Evolutionary conservation across 2,113 vertebrate species (phyloP).

Genomic region (Anser brachyrhynchus): DNA sequence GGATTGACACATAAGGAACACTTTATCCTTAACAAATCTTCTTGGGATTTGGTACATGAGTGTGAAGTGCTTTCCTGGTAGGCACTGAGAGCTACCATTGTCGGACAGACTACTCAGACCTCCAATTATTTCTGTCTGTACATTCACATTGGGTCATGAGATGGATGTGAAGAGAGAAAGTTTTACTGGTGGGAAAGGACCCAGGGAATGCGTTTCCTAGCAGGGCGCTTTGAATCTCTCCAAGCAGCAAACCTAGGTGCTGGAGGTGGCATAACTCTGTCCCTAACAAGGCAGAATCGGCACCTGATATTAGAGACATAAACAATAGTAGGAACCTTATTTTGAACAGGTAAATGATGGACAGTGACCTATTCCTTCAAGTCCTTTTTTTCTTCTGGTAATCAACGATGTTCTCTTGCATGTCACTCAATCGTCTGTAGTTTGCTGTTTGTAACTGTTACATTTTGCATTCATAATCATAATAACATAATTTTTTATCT

Average conservation of each 20-base stretch:
- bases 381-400: background rate
- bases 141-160: fast-evolving
- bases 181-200: background rate
- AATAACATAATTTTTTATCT: background rate
- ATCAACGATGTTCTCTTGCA: background rate
- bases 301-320: fast-evolving
- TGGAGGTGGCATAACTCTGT: background rate
- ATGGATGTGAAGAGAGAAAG: background rate
- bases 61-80: background rate
- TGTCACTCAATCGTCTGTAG: background rate
- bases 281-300: background rate
- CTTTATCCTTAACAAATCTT: background rate
- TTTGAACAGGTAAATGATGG: background rate
- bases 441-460: background rate
- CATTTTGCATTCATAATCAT: background rate
- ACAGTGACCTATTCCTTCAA: background rate
- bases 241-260: fast-evolving
- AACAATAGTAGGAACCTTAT: background rate
- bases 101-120: background rate
- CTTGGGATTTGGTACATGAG: background rate
- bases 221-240: background rate
- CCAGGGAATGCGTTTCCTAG: background rate
- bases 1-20: background rate
- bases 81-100: background rate
- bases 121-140: background rate